Conservation (phyloP, 1,140 invertebrate genomes). For the Steinernema khuongi region DNA sequence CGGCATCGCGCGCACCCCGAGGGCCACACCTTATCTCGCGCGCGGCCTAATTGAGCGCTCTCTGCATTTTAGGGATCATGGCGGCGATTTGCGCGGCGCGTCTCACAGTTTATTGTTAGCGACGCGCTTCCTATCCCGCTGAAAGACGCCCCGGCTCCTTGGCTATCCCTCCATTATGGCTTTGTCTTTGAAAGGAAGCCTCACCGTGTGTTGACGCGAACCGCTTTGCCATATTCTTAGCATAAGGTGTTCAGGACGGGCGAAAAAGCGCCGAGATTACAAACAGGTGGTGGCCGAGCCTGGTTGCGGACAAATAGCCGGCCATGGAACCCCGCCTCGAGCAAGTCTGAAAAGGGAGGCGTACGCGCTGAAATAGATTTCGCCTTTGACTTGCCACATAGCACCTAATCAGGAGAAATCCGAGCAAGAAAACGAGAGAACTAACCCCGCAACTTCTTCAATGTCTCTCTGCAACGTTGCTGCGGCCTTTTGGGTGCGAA, state of each 20-base stretch:
- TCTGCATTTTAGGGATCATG: not conserved
- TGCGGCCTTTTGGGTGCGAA: not conserved
- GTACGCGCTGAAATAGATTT: conserved; percentile 13
- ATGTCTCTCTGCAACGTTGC: conserved; percentile 9
- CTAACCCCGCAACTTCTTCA: conserved; percentile 5
- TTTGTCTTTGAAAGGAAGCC: not conserved
- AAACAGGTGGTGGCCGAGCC: not conserved
- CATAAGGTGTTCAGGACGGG: not conserved
- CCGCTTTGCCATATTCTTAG: not conserved
- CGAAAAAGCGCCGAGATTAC: not conserved
- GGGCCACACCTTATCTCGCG: not conserved
- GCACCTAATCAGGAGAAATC: conserved; percentile 15
- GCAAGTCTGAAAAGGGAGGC: not conserved
- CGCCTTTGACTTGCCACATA: conserved; percentile 9
- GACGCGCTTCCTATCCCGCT: not conserved
- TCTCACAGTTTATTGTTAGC: not conserved
- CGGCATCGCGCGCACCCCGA: not conserved
- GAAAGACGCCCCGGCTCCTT: too few relatives aligned
- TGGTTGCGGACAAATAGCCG: not conserved
- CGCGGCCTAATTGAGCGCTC: not conserved
- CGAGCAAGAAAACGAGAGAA: not conserved
- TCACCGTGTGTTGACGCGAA: not conserved
- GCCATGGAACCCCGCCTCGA: not conserved
- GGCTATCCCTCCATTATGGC: not conserved
- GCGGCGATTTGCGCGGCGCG: not conserved